Conservation (phyloP, 2,797 vertebrate species). For the Lithobates pipiens region DNA sequence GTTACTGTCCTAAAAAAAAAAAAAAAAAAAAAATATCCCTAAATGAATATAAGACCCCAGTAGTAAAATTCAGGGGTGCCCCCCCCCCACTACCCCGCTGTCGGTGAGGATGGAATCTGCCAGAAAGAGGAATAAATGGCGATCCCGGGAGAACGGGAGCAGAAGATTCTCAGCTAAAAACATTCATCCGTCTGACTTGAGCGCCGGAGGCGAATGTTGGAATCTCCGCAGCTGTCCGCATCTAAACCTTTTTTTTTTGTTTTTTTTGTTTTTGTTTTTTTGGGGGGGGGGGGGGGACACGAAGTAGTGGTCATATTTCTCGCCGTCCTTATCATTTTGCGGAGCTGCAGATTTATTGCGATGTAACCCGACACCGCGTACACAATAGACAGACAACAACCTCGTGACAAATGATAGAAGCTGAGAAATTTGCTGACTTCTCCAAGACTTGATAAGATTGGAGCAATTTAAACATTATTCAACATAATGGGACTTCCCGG, state of each 20-base stretch:
- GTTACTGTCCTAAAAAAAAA: no score
- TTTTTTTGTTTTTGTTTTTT: no score
- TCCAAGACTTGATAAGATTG: slow-evolving; percentile 2
- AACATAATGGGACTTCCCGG: not conserved
- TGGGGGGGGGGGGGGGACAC: not conserved
- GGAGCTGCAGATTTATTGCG: slow-evolving; percentile 6
- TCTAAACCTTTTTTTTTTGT: not conserved
- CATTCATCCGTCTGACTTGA: not conserved
- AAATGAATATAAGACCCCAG: no score
- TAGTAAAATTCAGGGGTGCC: no score
- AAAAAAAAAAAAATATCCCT: no score
- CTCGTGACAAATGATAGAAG: slow-evolving; percentile 27
- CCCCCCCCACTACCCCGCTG: no score
- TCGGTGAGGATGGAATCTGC: no score
- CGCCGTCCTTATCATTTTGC: not conserved
- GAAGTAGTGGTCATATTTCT: not conserved
- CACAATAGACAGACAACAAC: not conserved
- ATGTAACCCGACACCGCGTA: not conserved
- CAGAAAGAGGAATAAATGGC: no score
- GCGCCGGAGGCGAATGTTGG: not conserved
- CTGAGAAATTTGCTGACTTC: slow-evolving; percentile 28
- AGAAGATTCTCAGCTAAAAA: not conserved
- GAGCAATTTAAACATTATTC: slow-evolving; percentile 30
- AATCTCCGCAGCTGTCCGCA: not conserved
- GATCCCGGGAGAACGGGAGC: not conserved